Base-by-base conservation (phyloP, 2,888 invertebrate genomes). In the Chirona hameri region DNA sequence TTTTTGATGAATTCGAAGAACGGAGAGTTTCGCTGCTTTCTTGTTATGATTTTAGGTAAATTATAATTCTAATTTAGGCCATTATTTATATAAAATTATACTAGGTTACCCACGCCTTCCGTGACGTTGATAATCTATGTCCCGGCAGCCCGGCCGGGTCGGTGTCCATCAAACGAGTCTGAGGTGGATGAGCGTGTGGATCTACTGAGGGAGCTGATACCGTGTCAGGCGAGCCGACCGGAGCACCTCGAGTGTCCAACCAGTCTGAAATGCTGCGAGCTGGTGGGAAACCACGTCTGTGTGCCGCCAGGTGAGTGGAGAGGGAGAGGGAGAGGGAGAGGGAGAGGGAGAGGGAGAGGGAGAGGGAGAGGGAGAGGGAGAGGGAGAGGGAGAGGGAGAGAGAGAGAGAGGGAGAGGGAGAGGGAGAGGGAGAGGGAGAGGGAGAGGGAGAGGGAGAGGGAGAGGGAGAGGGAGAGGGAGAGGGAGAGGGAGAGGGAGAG, bases 261-360 rank as follows among this genome's bases (percentile, higher is more conserved):
- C 39, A 9, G 46, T 24, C 76, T 76, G 39, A 76, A 76, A 24
- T 76, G 76, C 76, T 76, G 76, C 76, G 46, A 46, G 46, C 39
- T 76, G 76, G 76, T 21, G 39, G 76, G 76, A 24, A 76, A 76
- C 76, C 76, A 76, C 24, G 39, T 76, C 76, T 76, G 76, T 2
- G 39, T 76, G 39, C 76, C 76, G 76, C 76, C 76, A 24, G 76
- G 76, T 76, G 46, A 46, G 60, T 9, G 24, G 60, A 60, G 60
- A 24, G 24, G 24, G 39, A 39, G 39, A 7, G 7, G 39, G 7
- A 7, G 39, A 7, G 39, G 7, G 39, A 7, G 7, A 39, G 39
- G 39, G 7, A 18, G 60, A 21, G 24, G 60, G 60, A 60, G 60
- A 60, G 24, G 24, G 69, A 29, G 12, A 29, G 27, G 69, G 69